A percentile compares a stretch with the other conserved stretches of the same genome.
phyloP scores from a whole-genome alignment of 2,113 vertebrate species.

The Chrysemys picta region DNA sequence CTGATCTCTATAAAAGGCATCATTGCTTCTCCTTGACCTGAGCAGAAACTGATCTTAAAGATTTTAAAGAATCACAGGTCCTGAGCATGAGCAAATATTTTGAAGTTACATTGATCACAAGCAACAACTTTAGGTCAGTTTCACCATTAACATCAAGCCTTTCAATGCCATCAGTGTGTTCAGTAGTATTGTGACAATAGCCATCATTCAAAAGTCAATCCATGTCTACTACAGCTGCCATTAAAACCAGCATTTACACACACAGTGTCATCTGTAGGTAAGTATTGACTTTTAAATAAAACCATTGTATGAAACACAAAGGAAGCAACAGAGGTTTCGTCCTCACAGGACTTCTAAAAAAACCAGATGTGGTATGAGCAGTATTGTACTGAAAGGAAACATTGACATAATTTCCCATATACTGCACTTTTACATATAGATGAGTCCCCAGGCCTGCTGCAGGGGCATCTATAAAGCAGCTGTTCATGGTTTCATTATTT shows the following conservation, averaged over 20 bases:
- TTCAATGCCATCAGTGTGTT: neutral
- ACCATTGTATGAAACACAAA: neutral
- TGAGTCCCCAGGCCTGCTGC: neutral
- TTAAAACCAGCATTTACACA: neutral
- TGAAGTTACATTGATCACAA: neutral
- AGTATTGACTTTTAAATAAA: neutral
- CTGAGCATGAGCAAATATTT: neutral
- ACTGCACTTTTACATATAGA: neutral
- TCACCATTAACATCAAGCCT: neutral
- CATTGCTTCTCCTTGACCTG: neutral
- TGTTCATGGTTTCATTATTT: neutral
- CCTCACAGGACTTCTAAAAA: neutral
- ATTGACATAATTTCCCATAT: neutral
- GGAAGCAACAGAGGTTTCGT: neutral
- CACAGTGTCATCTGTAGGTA: neutral
- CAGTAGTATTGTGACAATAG: neutral
- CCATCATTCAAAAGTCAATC: neutral
- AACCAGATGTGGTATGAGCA: fast-evolving
- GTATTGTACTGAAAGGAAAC: neutral
- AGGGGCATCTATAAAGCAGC: neutral
- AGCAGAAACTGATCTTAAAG: neutral
- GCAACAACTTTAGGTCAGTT: neutral
- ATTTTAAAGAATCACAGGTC: neutral
- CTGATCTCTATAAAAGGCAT: neutral
- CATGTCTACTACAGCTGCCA: neutral